Percentiles rank a stretch among this genome's conserved stretches.
phyloP scores from a whole-genome alignment of 2,888 invertebrate genomes.

The Drosophila antonietae region DNA sequence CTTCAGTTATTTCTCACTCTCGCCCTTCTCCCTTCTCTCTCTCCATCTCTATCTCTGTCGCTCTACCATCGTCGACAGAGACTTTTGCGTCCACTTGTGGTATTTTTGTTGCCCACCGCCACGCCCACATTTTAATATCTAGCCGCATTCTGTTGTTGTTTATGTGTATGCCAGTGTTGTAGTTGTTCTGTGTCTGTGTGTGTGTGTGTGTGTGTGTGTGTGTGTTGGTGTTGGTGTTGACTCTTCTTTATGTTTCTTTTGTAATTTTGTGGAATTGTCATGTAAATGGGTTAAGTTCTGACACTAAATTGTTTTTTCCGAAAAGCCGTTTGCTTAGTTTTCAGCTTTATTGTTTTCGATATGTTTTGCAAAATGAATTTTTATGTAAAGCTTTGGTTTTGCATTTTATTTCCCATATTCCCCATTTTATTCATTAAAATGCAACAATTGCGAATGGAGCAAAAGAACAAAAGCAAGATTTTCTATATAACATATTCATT shows the following conservation, averaged over 20 bases:
- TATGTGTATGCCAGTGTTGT: constrained; percentile 14
- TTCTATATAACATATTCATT: constrained; percentile 21
- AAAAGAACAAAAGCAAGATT: constrained; percentile 19
- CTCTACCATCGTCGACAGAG: constrained; percentile 11
- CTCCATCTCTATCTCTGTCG: background rate
- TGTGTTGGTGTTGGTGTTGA: constrained; percentile 3
- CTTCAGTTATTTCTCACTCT: background rate
- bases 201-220: background rate
- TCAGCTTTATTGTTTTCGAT: constrained; percentile 43
- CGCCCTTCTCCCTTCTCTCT: background rate
- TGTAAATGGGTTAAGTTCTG: constrained; percentile 75
- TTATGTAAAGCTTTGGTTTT: constrained; percentile 36
- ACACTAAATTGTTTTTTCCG: constrained; percentile 62
- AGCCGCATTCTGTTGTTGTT: constrained; percentile 16
- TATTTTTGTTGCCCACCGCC: constrained; percentile 32
- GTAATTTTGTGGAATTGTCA: constrained; percentile 63
- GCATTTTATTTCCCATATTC: background rate
- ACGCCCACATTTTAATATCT: constrained; percentile 31
- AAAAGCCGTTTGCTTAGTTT: constrained; percentile 46
- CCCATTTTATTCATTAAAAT: constrained; percentile 13
- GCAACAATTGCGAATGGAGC: constrained; percentile 14
- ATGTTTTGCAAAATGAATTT: constrained; percentile 51
- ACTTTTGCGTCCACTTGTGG: constrained; percentile 61
- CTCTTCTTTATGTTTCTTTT: constrained; percentile 30
- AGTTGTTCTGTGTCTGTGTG: constrained; percentile 11